phyloP scores from a whole-genome alignment of 1,140 invertebrate species.

The Euborellia annulipes region DNA sequence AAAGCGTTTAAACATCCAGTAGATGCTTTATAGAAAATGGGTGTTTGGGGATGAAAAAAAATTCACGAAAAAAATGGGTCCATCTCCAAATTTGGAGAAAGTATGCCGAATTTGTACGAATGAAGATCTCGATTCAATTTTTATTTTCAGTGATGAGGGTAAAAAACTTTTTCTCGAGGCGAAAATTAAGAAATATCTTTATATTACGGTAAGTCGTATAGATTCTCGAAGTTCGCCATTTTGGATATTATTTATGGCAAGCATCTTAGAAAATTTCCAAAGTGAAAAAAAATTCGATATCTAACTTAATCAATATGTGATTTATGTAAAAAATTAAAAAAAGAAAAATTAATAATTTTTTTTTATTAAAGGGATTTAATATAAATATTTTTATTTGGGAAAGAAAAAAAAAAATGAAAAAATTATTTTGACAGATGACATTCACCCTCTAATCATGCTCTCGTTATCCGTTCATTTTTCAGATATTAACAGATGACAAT shows the following conservation, averaged over 20 bases:
- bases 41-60: too few relatives aligned
- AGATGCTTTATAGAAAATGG: too few relatives aligned
- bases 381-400: not conserved
- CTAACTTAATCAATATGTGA: not conserved
- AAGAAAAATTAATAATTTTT: not conserved
- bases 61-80: too few relatives aligned
- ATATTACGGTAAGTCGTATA: constrained; percentile 30
- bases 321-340: not conserved
- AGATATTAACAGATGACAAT: constrained; percentile 35
- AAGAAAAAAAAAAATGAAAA: too few relatives aligned
- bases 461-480: constrained; percentile 7
- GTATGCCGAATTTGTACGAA: constrained; percentile 35
- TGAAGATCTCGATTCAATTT: constrained; percentile 25
- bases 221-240: constrained; percentile 8
- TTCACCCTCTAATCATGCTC: not conserved
- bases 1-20: too few relatives aligned
- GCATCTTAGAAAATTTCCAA: not conserved
- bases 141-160: constrained; percentile 35
- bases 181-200: constrained; percentile 38
- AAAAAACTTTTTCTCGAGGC: constrained; percentile 31
- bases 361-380: not conserved
- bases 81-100: constrained; percentile 3
- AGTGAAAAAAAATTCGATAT: not conserved
- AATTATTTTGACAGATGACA: too few relatives aligned
- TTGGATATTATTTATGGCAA: not conserved